Evolutionary conservation across 2,113 vertebrate genomes (phyloP), one percentile per base, ranked within the genome.

Genomic region (Motacilla tschutschensis): DNA sequence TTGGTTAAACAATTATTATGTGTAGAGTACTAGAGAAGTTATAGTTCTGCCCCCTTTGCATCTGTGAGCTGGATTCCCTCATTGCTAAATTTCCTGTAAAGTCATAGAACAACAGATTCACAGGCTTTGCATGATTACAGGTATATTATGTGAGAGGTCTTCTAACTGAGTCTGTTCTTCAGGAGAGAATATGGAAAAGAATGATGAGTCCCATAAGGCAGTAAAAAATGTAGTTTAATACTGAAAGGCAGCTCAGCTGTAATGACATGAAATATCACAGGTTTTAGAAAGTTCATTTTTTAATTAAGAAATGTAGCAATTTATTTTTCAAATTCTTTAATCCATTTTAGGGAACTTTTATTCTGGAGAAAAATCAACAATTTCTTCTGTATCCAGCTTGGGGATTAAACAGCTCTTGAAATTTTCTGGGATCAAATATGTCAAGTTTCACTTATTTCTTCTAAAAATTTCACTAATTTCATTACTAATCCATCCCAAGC

Each of bases 271-370:
- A 91, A 47, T 71, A 71, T 9, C 46, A 46, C 14, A 73, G 46
- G 29, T 31, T 90, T 90, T 69, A 88, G 20, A 50, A 79, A 66
- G 40, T 90, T 86, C 8, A 44, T 59, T 92, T 91, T 89, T 74
- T 78, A 11, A 10, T 74, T 83, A 48, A 79, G n/a, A 76, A 90
- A 47, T 41, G 6, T 29, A 81, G 13, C 35, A 58, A 81, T 72
- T 72, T 21, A 5, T 24, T 77, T 79, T 91, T 87, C 12, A 46
- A 71, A 53, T 57, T 78, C 17, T 80, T 44, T 38, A 85, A 66
- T 76, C 67, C 8, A 22, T 85, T 89, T 87, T 59, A 44, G 40
- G 26, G 62, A 79, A 51, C 35, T 77, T 79, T 8, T 11, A 14
- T 89, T 89, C 33, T 55, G 28, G 29, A 79, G 48, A 62, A 75